Base-by-base conservation (phyloP, 2,797 vertebrate species). In the Etheostoma nigrum region DNA sequence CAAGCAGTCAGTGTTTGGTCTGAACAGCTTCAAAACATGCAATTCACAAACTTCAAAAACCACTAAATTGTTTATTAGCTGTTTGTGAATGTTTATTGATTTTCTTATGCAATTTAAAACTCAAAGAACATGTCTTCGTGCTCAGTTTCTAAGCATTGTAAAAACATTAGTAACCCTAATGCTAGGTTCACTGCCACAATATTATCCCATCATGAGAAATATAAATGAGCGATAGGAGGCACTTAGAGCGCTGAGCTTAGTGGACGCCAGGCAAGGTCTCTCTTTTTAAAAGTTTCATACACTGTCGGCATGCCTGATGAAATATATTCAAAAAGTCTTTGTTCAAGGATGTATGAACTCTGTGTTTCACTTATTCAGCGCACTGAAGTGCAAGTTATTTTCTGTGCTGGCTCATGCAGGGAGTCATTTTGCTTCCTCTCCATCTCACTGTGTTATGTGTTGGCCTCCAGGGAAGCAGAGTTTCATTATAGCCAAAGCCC, bases 401-500 rank as follows among this genome's bases (percentile, higher is more conserved):
- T 82, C 83, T 75, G 79, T 55, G 70, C 78, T 58, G 67, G 78
- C 67, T 86, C 74, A 81, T 64, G 61, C 54, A 78, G 54, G 69
- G 64, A 83, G 61, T 80, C 52, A 65, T 82, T 87, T 87, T 67
- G 66, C 72, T 64, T 62, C 57, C 69, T 79, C 72, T 74, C 63
- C 66, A 54, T 81, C 78, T 83, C 62, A 3, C 64, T 45, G 77
- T n/a, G 13, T 72, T 79, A 30, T 73, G 75, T 54, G 69, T 74
- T 53, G 78, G 76, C 78, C 85, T 88, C 78, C 27, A 54, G 82
- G 77, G 86, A 91, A 53, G 74, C 67, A 81, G 72, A 67, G 70
- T 82, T 91, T 86, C 82, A 91, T 90, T 89, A 88, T 40, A 83
- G 78, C 83, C 82, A 72, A 84, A 82, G 73, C 72, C 83, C 58